Evolutionary conservation across 2,888 invertebrate species (phyloP).

Genomic region (Thysanoteuthis rhombus): DNA sequence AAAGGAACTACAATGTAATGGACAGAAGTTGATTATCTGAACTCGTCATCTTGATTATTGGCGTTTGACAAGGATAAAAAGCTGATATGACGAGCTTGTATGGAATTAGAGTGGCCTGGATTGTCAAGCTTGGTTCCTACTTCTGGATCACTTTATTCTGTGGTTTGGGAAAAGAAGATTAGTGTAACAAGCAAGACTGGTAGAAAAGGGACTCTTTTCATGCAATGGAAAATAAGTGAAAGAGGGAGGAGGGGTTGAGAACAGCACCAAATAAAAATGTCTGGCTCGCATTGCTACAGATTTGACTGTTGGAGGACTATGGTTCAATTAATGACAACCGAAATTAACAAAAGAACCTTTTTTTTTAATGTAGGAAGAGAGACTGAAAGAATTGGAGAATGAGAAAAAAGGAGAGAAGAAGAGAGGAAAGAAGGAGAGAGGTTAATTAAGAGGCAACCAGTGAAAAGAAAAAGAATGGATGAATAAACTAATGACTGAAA

Average conservation of each 20-base stretch:
- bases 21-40: not conserved
- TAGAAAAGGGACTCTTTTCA: not conserved
- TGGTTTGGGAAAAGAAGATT: not conserved
- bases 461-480: not conserved
- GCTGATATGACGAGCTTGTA: not conserved
- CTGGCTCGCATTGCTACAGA: not conserved
- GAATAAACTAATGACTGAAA: not conserved
- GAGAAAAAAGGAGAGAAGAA: no score
- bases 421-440: not conserved
- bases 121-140: not conserved
- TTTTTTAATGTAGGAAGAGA: not conserved
- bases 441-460: not conserved
- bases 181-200: not conserved
- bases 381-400: no score
- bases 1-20: not conserved
- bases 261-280: not conserved
- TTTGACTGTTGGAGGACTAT: not conserved
- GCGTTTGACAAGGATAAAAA: not conserved
- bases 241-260: not conserved
- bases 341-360: not conserved
- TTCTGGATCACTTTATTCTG: not conserved
- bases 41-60: constrained; percentile 12
- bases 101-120: not conserved
- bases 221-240: not conserved
- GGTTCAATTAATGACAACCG: not conserved